Conservation (phyloP, 1,140 invertebrate genomes). For the Alviniconcha marisindica region DNA sequence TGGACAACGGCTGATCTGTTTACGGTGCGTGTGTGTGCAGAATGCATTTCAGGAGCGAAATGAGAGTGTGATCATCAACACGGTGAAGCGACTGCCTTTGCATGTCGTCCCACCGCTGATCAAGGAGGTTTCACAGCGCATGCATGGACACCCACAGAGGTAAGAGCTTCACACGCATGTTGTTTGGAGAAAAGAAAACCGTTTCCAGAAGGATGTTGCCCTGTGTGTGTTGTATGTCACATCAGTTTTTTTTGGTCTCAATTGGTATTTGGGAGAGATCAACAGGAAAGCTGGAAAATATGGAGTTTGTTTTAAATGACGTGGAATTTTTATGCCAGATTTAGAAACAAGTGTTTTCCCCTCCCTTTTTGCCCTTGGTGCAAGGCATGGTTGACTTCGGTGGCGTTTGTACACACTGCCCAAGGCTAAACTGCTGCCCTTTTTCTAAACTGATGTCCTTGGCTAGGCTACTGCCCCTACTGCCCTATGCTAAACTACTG, state of each 20-base stretch:
- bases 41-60: conserved; percentile 66
- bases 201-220: too few species aligned
- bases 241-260: not conserved
- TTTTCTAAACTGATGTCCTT: too few species aligned
- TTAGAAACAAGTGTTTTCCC: too few species aligned
- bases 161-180: conserved; percentile 46
- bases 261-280: not conserved
- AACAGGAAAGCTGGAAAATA: not conserved
- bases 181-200: not conserved
- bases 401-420: too few species aligned
- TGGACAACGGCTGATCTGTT: too few species aligned
- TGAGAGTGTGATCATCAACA: conserved; percentile 67
- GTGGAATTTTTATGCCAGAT: too few species aligned
- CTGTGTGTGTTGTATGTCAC: not conserved
- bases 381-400: too few species aligned
- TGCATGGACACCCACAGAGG: conserved; percentile 68
- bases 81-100: conserved; percentile 65
- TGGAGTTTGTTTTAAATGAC: too few species aligned
- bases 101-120: conserved; percentile 68
- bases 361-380: too few species aligned
- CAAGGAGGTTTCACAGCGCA: conserved; percentile 64
- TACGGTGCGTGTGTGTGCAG: conserved; percentile 59
- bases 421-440: too few species aligned
- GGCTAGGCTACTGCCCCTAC: too few species aligned
- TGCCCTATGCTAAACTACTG: too few species aligned